Evolutionary conservation across 2,797 vertebrate species (phyloP), one percentile per base, ranked within the genome.

Genomic region (Botia kubotai): DNA sequence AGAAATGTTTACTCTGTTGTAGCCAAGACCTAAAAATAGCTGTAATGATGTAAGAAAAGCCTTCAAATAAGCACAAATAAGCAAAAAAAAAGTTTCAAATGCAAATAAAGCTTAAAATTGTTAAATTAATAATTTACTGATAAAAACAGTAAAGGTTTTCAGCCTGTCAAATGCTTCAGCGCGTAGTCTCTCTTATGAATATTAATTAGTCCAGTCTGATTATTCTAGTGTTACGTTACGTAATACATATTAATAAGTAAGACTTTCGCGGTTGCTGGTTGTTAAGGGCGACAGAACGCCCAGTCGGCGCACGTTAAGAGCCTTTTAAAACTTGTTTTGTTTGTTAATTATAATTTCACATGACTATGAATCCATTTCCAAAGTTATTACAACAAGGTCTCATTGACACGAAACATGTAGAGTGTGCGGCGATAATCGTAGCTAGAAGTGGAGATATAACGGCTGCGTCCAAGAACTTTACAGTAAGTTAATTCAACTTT

Each of bases 331-430:
- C 43, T 46, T 10, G 43, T 11, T 8, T 46, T 46, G 50, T 8
- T 8, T 6, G 14, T 53, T 26, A 26, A 4, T 53, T 16, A 4
- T 52, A 16, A 52, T 53, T 12, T 8, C n/a, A 3, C 21, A 13
- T 68, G 16, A 26, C 13, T 39, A 87, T 88, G 87, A 88, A 87
- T 36, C 84, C 68, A 16, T 55, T 86, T 79, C 85, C 84, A 50
- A 77, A 29, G 65, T 76, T 88, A 19, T 57, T 88, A 21, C 60
- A 81, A 33, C 75, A 84, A 12, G 71, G 82, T 65, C 79, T 88
- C 19, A 77, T 85, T 60, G 57, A 76, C 50, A 88, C 87, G 53
- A 86, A 82, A 52, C 85, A 87, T 26, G 87, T 88, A 0, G 85
- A 88, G 72, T 65, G 39, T 52, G 87, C 88, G 0, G 88, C 83